phyloP scores from a whole-genome alignment of 2,888 invertebrate species.

The Cantharis lateralis region DNA sequence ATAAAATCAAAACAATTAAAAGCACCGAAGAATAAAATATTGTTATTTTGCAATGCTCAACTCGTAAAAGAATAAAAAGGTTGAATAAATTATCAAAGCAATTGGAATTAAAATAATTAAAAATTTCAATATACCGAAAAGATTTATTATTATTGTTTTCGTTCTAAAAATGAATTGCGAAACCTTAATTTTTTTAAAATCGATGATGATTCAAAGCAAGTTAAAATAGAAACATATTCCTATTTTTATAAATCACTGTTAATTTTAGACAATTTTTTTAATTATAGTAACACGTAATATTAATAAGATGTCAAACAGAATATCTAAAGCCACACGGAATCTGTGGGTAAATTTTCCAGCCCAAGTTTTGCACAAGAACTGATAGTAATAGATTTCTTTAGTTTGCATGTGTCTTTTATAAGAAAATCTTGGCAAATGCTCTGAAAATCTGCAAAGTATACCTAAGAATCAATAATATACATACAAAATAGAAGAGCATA shows the following conservation, averaged over 20 bases:
- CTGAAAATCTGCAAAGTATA: neutral
- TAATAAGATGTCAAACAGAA: neutral
- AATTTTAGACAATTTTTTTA: neutral
- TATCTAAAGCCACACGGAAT: neutral
- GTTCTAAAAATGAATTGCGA: neutral
- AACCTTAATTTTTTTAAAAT: neutral
- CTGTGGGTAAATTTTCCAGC: too few species aligned
- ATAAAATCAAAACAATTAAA: too few species aligned
- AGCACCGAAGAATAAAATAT: too few species aligned
- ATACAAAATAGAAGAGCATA: constrained; percentile 23
- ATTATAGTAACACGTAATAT: neutral
- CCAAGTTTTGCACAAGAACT: neutral
- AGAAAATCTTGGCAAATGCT: neutral
- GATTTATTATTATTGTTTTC: neutral
- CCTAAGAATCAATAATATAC: constrained; percentile 25
- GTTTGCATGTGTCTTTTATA: neutral
- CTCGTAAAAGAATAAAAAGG: too few species aligned
- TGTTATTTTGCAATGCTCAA: too few species aligned
- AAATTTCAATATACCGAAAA: neutral
- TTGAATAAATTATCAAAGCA: too few species aligned
- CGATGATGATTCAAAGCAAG: neutral
- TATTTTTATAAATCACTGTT: neutral
- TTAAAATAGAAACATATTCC: neutral
- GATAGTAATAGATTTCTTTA: neutral
- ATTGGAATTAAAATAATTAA: neutral